Evolutionary conservation across 2,797 vertebrate genomes (phyloP).

Genomic region (Taeniopygia guttata): DNA sequence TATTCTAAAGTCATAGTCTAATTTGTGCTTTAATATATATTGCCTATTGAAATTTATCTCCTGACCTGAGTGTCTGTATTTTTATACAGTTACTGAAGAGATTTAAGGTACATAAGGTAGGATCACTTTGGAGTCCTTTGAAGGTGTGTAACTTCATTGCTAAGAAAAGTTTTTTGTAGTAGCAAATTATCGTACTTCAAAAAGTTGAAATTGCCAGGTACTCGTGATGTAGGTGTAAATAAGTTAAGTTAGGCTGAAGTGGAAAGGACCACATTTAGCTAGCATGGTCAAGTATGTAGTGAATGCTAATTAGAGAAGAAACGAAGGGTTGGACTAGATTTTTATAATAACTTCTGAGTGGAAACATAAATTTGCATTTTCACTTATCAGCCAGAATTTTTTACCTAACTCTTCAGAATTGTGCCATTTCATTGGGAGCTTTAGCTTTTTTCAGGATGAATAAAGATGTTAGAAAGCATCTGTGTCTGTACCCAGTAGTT

Average conservation of each 20-base stretch:
- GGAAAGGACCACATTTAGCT: neutral
- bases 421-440: neutral
- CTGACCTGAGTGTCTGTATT: neutral
- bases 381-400: neutral
- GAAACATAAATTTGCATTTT: neutral
- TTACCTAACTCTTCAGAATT: neutral
- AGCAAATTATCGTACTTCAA: neutral
- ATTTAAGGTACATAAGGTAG: neutral
- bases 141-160: neutral
- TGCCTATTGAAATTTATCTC: neutral
- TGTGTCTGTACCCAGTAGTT: neutral
- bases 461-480: neutral
- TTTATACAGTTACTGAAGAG: neutral
- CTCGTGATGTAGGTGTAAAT: neutral
- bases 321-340: neutral
- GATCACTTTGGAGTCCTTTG: neutral
- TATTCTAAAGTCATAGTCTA: neutral
- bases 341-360: neutral
- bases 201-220: neutral
- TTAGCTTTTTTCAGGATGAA: neutral
- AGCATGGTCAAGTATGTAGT: neutral
- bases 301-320: neutral
- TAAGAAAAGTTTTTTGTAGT: neutral
- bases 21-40: neutral
- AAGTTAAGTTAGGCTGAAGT: neutral